These are phyloP conservation scores for Promerops cafer DNA, from an alignment of 2,113 vertebrate species.

Conservation along the genomic window DNA sequence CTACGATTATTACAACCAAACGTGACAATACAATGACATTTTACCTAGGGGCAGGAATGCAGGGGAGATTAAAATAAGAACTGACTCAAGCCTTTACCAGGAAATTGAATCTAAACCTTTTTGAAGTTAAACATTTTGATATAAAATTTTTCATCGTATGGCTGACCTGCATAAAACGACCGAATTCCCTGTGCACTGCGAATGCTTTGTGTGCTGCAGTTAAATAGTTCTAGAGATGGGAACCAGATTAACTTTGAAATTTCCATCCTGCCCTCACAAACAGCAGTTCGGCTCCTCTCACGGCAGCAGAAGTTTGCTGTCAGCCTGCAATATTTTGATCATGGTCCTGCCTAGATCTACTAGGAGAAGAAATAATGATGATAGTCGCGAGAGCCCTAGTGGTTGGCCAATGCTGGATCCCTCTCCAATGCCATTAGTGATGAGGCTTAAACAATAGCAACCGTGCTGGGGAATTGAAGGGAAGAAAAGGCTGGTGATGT, in stretches of 20 bases:
- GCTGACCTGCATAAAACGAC: constrained; percentile 19
- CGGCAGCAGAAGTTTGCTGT: neutral
- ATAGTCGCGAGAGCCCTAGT: neutral
- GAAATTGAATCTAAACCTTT: constrained; percentile 45
- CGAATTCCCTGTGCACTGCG: neutral
- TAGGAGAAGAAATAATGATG: constrained; percentile 32
- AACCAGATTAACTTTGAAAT: constrained; percentile 47
- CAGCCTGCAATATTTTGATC: constrained; percentile 8
- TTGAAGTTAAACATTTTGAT: constrained; percentile 58
- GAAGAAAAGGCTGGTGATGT: constrained; percentile 33
- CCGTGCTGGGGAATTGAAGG: neutral
- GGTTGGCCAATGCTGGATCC: neutral
- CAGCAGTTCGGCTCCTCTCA: neutral
- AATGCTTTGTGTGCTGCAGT: neutral
- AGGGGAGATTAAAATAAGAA: constrained; percentile 50
- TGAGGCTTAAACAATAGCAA: constrained; percentile 13
- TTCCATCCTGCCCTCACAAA: neutral
- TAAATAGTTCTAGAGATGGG: constrained; percentile 28
- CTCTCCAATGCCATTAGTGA: constrained; percentile 12
- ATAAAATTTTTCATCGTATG: constrained; percentile 30
- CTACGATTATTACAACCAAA: constrained; percentile 16
- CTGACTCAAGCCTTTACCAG: neutral
- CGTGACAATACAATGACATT: constrained; percentile 40
- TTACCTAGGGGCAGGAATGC: constrained; percentile 22
- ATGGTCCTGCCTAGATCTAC: neutral